Base-by-base conservation (phyloP, 2,888 invertebrate genomes). In the Hirtodrosophila duncani region DNA sequence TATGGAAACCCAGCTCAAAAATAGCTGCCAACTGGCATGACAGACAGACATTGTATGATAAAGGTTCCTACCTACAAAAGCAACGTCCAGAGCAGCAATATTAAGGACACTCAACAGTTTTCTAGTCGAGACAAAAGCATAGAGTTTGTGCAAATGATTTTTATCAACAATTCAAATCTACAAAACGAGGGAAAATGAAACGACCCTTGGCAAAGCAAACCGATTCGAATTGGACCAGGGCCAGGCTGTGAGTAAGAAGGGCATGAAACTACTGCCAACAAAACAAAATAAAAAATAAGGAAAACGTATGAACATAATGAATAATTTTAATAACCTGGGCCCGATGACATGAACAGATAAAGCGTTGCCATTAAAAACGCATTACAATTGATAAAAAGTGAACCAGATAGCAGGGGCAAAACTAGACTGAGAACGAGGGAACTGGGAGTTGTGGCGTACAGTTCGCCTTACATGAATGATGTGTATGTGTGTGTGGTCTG, bases 281-380 rank as follows among this genome's bases (percentile, higher is more conserved):
- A 36, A 51, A 39, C n/a, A n/a, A n/a, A n/a, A n/a, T n/a, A n/a
- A n/a, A n/a, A n/a, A n/a, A n/a, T n/a, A n/a, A n/a, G n/a, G n/a
- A n/a, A 30, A 14, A 14, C 17, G 9, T n/a, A 31, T 34, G 51
- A 53, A 56, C 69, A 63, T 67, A 67, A 71, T 69, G 67, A 74
- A 69, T 74, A 57, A 67, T 74, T 80, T 65, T 64, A 71, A 79
- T 71, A 67, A 62, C 63, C 67, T 58, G 55, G 36, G 57, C 56
- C 42, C 52, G 79, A 71, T 71, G 71, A 71, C 74, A 77, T 58
- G 65, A 74, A 71, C 77, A 79, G 74, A 77, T 74, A 68, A 64
- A 67, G 14, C 29, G 38, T 42, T 53, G 57, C 64, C 77, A 77
- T 80, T 72, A 80, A 80, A 80, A 77, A 74, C 67, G 67, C 69